A percentile compares a stretch with the other conserved stretches of the same genome.
phyloP scores from a whole-genome alignment of 2,888 invertebrate genomes.

The Epinotia brunnichana region DNA sequence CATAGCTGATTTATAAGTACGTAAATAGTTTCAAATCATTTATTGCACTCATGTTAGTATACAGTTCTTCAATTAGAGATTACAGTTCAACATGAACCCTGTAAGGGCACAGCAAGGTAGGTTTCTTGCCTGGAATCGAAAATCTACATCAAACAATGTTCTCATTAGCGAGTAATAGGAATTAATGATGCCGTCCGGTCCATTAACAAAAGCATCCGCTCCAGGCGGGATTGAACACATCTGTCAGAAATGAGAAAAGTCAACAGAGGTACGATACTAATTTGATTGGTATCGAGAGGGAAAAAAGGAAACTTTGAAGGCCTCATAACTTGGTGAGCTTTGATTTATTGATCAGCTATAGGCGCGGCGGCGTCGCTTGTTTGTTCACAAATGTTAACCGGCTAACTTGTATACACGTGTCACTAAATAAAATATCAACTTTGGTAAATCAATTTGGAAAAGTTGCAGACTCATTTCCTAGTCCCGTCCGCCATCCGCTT shows the following conservation, averaged over 20 bases:
- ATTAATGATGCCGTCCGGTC: conserved; percentile 3
- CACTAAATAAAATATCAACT: conserved; percentile 12
- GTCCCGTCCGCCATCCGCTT: not conserved
- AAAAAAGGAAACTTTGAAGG: conserved; percentile 54
- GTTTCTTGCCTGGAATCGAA: not conserved
- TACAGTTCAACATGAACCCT: too few relatives aligned
- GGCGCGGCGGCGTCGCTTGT: conserved; percentile 43
- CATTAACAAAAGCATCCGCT: conserved; percentile 18
- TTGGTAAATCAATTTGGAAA: not conserved
- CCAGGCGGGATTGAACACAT: conserved; percentile 37
- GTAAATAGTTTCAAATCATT: too few relatives aligned
- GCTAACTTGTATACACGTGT: conserved; percentile 26
- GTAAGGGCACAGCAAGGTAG: too few relatives aligned
- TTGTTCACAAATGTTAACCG: conserved; percentile 35
- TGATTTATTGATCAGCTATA: conserved; percentile 57
- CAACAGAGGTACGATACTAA: conserved; percentile 46
- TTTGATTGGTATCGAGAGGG: conserved; percentile 53
- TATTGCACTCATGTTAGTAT: too few relatives aligned
- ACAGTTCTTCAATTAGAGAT: too few relatives aligned
- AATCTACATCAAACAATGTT: not conserved
- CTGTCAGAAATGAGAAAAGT: conserved; percentile 41
- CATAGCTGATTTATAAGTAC: not conserved
- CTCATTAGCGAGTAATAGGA: conserved; percentile 13
- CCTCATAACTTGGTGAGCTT: conserved; percentile 51
- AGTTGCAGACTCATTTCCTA: not conserved